These are phyloP conservation scores for Hypothenemus hampei DNA, from an alignment of 1,140 invertebrate species.

Conservation along the genomic window DNA sequence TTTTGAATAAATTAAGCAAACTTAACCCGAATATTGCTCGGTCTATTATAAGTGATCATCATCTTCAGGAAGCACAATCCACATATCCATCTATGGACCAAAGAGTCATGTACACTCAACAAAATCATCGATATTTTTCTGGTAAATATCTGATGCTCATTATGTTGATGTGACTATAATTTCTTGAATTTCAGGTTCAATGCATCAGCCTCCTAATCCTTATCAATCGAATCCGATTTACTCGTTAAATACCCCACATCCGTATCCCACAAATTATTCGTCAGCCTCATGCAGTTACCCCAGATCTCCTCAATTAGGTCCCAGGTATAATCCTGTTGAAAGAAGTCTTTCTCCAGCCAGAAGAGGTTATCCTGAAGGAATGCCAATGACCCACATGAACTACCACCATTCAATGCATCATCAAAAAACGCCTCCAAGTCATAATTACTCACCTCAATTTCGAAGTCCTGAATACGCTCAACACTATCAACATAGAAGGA, in stretches of 20 bases:
- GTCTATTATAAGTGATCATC: slow-evolving; percentile 38
- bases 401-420: slow-evolving; percentile 25
- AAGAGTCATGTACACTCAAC: slow-evolving; percentile 30
- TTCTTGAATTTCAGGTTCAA: slow-evolving; percentile 16
- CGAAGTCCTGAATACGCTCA: slow-evolving; percentile 39
- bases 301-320: slow-evolving; percentile 29
- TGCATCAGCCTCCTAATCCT: slow-evolving; percentile 13
- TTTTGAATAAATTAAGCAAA: slow-evolving; percentile 35
- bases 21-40: slow-evolving; percentile 37
- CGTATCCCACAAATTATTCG: slow-evolving; percentile 29
- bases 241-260: slow-evolving; percentile 20
- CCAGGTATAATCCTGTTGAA: slow-evolving; percentile 20
- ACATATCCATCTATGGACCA: slow-evolving; percentile 34
- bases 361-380: slow-evolving; percentile 25
- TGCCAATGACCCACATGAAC: slow-evolving; percentile 28
- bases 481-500: slow-evolving; percentile 41
- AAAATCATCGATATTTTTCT: slow-evolving; percentile 33
- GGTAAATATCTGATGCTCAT: neutral
- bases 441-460: slow-evolving; percentile 30
- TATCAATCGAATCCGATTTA: slow-evolving; percentile 20
- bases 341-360: slow-evolving; percentile 32
- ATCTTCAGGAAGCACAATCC: slow-evolving; percentile 35
- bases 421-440: slow-evolving; percentile 28
- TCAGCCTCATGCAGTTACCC: slow-evolving; percentile 29
- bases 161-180: neutral